Evolutionary conservation across 2,888 invertebrate genomes (phyloP), one percentile per base, ranked within the genome.

Genomic region (Zelleria hepariella): DNA sequence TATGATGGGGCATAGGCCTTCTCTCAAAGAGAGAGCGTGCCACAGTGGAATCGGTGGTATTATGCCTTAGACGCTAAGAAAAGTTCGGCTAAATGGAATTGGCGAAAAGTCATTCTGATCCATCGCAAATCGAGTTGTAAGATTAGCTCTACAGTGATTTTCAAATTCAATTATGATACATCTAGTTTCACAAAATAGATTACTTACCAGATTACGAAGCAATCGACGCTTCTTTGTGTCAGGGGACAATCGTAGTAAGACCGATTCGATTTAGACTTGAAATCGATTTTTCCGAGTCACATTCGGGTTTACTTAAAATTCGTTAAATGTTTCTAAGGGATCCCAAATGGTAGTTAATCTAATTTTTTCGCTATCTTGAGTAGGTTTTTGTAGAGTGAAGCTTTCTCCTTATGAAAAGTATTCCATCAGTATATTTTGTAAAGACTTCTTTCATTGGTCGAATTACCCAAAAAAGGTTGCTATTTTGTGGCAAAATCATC

Each of bases 401-500:
- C 23, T 23, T 51, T 51, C 51, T 51, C 5, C 51, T 51, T 20
- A 21, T 20, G 23, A 23, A 21, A 54, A 26, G 25, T 25, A 25
- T 26, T 54, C 25, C n/a, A 54, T 27, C 26, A 42, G 32, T 10
- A 15, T 3, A 10, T 15, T 42, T 42, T 42, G 32, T 51, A 51
- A 18, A 49, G n/a, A 15, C 10, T 32, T 5, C 24, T 48, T 48
- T 18, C 18, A 10, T 57, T 25, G 32, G 26, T 20, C 4, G n/a
- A 21, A 24, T 47, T 47, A 5, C 47, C 23, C 57, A 57, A 47
- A n/a, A 55, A 56, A 57, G 60, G 58, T 64, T 66, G 60, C 60
- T 58, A 61, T 59, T 62, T 65, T 72, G 15, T 73, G 68, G 67
- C 64, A 68, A 66, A 67, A n/a, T n/a, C n/a, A n/a, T n/a, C n/a